Conservation (phyloP, 2,888 invertebrate genomes). For the Pinctada fucata region DNA sequence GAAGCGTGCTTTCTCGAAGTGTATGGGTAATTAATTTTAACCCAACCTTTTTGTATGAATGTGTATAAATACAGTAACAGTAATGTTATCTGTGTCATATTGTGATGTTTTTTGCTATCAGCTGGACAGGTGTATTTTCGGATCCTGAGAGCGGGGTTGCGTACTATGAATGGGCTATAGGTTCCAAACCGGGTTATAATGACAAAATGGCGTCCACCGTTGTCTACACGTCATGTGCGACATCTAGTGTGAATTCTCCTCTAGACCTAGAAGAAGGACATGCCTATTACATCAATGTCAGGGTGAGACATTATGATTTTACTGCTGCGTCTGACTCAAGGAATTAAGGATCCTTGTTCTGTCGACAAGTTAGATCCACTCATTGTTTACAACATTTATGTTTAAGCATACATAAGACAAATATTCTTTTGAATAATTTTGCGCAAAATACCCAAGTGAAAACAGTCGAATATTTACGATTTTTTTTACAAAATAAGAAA, state of each 20-base stretch:
- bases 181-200: conserved; percentile 26
- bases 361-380: too few relatives aligned
- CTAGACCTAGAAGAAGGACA: conserved; percentile 45
- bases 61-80: too few relatives aligned
- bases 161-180: conserved; percentile 31
- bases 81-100: too few relatives aligned
- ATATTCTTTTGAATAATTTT: too few relatives aligned
- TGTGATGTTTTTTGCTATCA: neutral
- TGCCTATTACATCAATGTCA: conserved; percentile 48
- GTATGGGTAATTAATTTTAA: too few relatives aligned
- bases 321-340: too few relatives aligned
- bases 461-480: too few relatives aligned
- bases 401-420: neutral
- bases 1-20: too few relatives aligned
- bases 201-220: conserved; percentile 24
- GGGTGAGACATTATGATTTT: conserved; percentile 29
- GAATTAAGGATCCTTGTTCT: too few relatives aligned
- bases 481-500: too few relatives aligned
- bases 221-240: conserved; percentile 32
- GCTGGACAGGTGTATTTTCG: conserved; percentile 32
- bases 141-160: conserved; percentile 34
- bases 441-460: too few relatives aligned
- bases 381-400: neutral
- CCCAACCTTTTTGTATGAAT: too few relatives aligned
- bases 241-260: conserved; percentile 26